Base-by-base conservation (phyloP, 2,888 invertebrate species). In the Theodoxus fluviatilis region DNA sequence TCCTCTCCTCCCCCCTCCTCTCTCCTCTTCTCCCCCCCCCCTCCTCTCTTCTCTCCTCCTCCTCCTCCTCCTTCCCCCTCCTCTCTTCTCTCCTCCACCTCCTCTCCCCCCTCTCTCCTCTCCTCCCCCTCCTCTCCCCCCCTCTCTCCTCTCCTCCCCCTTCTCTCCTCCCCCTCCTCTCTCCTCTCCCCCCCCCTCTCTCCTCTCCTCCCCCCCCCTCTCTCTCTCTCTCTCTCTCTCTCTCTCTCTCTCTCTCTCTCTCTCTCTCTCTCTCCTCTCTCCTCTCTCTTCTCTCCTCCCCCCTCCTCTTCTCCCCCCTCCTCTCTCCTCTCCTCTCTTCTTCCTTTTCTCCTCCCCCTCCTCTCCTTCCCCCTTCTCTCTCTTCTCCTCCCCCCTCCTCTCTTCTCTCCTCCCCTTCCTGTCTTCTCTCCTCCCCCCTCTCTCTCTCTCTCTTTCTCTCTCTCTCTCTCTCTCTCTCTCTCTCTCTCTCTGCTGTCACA, bases 211-310 rank as follows among this genome's bases (percentile, higher is more conserved):
- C 25, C 33, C 37, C 28, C 37, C 59, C 37, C 59, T 59, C 35
- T 59, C 59, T 59, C n/a, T 59, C 59, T 59, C n/a, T 59, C 59
- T 59, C n/a, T 59, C 33, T 59, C 2, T n/a, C n/a, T n/a, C n/a
- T n/a, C n/a, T n/a, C n/a, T n/a, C n/a, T n/a, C n/a, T n/a, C n/a
- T n/a, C n/a, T n/a, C n/a, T n/a, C n/a, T n/a, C n/a, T n/a, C n/a
- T n/a, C n/a, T n/a, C n/a, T 65, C 37, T 35, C 37, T 65, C n/a
- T 65, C 37, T 28, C 37, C 43, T 43, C 63, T 33, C 65, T 43
- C 37, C 2, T 6, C 65, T 28, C 40, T 6, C 18, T 2, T 40
- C 3, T 9, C 35, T 65, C 18, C 43, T 38, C 37, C 63, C 38
- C 63, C 37, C 28, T 63, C 63, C 12, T n/a, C 35, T 33, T 61